phyloP scores from a whole-genome alignment of 2,797 vertebrate species.

The Botia kubotai region DNA sequence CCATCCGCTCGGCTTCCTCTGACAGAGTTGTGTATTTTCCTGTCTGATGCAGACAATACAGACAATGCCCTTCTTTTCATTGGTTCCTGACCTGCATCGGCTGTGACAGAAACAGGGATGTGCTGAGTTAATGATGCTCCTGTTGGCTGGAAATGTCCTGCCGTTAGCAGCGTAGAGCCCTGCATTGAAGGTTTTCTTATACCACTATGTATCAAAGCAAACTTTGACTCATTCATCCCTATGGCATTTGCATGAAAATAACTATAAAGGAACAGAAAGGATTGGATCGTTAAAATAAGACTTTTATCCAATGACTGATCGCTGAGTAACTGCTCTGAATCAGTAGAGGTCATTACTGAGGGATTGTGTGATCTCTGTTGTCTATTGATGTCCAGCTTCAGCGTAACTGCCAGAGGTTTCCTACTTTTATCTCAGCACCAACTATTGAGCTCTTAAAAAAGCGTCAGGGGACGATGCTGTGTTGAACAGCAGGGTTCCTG shows the following conservation, averaged over 20 bases:
- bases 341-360: background rate
- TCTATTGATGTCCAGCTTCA: slow-evolving; percentile 3
- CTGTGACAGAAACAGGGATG: slow-evolving; percentile 27
- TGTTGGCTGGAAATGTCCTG: background rate
- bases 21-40: slow-evolving; percentile 35
- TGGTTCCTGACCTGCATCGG: slow-evolving; percentile 4
- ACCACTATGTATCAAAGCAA: background rate
- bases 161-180: background rate
- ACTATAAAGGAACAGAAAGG: background rate
- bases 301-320: slow-evolving; percentile 30
- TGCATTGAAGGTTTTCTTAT: background rate
- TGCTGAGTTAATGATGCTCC: slow-evolving; percentile 36
- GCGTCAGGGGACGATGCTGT: background rate
- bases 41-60: background rate
- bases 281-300: background rate
- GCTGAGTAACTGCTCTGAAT: background rate
- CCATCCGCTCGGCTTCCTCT: slow-evolving; percentile 28
- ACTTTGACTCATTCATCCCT: background rate
- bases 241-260: slow-evolving; percentile 10
- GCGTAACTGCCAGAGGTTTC: background rate
- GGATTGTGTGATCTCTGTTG: slow-evolving; percentile 19
- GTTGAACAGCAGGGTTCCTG: slow-evolving; percentile 1
- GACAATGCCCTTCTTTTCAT: background rate
- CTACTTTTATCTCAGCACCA: background rate
- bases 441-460: slow-evolving; percentile 12